phyloP scores from a whole-genome alignment of 2,888 invertebrate genomes.

The Oligia fasciuncula region DNA sequence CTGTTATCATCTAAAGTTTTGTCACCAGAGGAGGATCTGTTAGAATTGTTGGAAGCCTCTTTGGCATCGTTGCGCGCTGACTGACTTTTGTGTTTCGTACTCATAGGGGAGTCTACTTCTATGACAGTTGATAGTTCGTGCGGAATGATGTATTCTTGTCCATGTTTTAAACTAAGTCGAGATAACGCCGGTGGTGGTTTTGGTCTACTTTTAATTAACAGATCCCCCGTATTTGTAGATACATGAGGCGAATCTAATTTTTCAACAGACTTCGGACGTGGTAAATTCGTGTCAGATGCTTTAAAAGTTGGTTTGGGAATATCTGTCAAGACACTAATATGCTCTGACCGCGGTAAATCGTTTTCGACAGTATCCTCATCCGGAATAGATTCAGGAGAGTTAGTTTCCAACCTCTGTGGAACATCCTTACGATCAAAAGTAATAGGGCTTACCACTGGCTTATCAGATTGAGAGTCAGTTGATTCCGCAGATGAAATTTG shows the following conservation, averaged over 20 bases:
- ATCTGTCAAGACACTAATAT: slow-evolving; percentile 76
- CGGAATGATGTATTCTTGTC: slow-evolving; percentile 78
- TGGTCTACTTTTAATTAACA: slow-evolving; percentile 71
- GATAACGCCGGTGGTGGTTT: slow-evolving; percentile 86
- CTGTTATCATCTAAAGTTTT: slow-evolving; percentile 47
- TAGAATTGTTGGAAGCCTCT: slow-evolving; percentile 65
- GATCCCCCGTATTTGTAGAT: slow-evolving; percentile 56
- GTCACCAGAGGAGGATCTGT: slow-evolving; percentile 51
- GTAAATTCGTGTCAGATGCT: slow-evolving; percentile 44
- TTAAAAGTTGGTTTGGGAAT: slow-evolving; percentile 80
- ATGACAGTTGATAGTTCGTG: slow-evolving; percentile 92
- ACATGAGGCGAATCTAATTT: slow-evolving; percentile 54
- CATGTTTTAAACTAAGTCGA: slow-evolving; percentile 80
- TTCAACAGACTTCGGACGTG: slow-evolving; percentile 37
- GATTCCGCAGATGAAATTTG: slow-evolving; percentile 82
- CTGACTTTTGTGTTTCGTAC: slow-evolving; percentile 83
- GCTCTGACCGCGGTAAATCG: slow-evolving; percentile 63
- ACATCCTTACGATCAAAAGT: slow-evolving; percentile 50
- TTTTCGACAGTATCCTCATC: slow-evolving; percentile 44
- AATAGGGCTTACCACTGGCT: slow-evolving; percentile 57
- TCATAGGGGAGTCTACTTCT: slow-evolving; percentile 92
- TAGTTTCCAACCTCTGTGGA: slow-evolving; percentile 52
- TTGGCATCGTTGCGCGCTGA: slow-evolving; percentile 73
- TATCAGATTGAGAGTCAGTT: slow-evolving; percentile 78
- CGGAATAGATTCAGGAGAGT: slow-evolving; percentile 55